These are phyloP conservation scores for Umimayanthus chanpuru DNA, from an alignment of 92 coral and sea anemone genomes.

Conservation along the genomic window DNA sequence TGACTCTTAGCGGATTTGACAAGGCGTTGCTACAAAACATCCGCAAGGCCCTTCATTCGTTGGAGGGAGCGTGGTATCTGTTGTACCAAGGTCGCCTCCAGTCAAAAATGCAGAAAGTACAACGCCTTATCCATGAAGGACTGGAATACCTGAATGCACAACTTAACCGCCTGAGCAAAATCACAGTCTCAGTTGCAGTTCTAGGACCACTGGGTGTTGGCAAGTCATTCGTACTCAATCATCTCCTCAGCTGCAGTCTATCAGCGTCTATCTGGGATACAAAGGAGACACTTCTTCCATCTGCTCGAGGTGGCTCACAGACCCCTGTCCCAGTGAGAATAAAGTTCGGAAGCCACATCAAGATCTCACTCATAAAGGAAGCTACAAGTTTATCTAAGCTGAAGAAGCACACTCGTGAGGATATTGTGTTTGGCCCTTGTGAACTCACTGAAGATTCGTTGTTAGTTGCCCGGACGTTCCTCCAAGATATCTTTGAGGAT, in stretches of 20 bases:
- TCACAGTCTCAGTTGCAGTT: slow-evolving; percentile 53
- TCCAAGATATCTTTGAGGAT: slow-evolving; percentile 36
- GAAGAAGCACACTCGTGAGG: slow-evolving; percentile 6
- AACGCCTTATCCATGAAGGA: slow-evolving; percentile 45
- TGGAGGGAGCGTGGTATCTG: slow-evolving; percentile 58
- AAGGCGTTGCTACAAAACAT: slow-evolving; percentile 9
- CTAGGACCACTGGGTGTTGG: slow-evolving; percentile 68
- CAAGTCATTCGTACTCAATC: slow-evolving; percentile 60
- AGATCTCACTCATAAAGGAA: slow-evolving; percentile 21
- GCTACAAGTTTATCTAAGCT: not conserved
- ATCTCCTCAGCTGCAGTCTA: slow-evolving; percentile 47
- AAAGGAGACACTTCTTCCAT: slow-evolving; percentile 52
- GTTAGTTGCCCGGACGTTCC: not conserved
- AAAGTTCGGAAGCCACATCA: slow-evolving; percentile 36
- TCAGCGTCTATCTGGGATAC: not conserved
- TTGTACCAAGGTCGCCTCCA: slow-evolving; percentile 31
- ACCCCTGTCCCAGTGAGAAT: slow-evolving; percentile 62
- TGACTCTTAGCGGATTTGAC: slow-evolving; percentile 17
- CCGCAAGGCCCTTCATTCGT: slow-evolving; percentile 16
- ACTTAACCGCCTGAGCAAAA: slow-evolving; percentile 48
- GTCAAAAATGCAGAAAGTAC: slow-evolving; percentile 30
- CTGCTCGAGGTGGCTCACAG: slow-evolving; percentile 49
- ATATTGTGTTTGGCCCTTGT: not conserved
- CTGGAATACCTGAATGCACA: slow-evolving; percentile 40
- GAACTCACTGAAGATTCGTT: slow-evolving; percentile 1